A percentile compares a stretch with the other conserved stretches of the same genome.
phyloP scores from a whole-genome alignment of 1,140 invertebrate genomes.

The Mamestra configurata region DNA sequence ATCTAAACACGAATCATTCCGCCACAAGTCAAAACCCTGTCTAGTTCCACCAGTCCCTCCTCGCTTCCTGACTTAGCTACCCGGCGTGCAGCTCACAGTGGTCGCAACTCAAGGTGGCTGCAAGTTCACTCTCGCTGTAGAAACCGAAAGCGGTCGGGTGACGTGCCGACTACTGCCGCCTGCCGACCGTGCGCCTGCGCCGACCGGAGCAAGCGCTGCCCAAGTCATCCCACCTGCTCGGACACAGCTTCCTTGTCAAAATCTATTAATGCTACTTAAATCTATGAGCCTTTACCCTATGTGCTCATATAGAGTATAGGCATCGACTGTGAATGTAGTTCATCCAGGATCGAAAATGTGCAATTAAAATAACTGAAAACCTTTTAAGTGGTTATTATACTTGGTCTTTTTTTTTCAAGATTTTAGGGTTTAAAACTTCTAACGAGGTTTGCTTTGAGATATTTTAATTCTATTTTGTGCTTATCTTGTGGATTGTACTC shows the following conservation, averaged over 20 bases:
- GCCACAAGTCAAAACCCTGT: too few relatives aligned
- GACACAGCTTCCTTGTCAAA: background rate
- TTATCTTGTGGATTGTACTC: too few relatives aligned
- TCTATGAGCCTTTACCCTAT: too few relatives aligned
- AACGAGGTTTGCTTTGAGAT: too few relatives aligned
- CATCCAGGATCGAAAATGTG: too few relatives aligned
- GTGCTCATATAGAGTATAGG: too few relatives aligned
- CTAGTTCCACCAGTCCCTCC: background rate
- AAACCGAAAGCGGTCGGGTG: constrained; percentile 56
- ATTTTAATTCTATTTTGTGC: too few relatives aligned
- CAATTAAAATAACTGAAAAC: too few relatives aligned
- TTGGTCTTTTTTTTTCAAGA: too few relatives aligned
- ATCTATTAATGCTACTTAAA: background rate
- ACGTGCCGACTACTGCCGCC: constrained; percentile 32
- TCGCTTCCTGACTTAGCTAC: background rate
- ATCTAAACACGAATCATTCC: background rate
- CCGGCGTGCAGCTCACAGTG: background rate
- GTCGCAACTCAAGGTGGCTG: background rate
- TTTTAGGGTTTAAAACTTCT: too few relatives aligned
- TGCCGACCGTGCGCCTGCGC: background rate
- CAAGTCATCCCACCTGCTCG: background rate
- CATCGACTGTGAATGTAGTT: too few relatives aligned
- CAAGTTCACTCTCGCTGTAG: constrained; percentile 51
- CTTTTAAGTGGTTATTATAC: too few relatives aligned
- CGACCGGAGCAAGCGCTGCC: background rate